Evolutionary conservation across 2,888 invertebrate genomes (phyloP), one percentile per base, ranked within the genome.

Genomic region (Plusia festucae): DNA sequence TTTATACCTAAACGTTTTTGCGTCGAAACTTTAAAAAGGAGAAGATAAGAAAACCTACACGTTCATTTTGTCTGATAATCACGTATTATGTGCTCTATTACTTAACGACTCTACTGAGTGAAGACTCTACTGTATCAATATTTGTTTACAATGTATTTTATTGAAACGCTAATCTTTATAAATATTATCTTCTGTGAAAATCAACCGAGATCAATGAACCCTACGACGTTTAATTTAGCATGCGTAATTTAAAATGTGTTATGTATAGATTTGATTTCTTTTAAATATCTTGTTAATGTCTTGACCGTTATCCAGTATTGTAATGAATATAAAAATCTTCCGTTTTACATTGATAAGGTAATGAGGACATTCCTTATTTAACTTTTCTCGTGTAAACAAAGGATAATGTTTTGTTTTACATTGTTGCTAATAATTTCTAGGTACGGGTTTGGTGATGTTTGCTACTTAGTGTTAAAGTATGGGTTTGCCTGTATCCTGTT

Each of bases 331-430:
- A 49, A 13, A 46, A 55, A 63, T 57, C 55, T 40, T 66, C 8
- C 51, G 15, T 53, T 60, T 56, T 20, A 60, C 30, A 53, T 49
- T 68, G 74, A 79, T 76, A 73, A 78, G 53, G 65, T 16, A 78
- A 67, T 66, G 80, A 65, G 78, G 78, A 34, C 67, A 59, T 57
- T 59, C 65, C 56, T 60, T 66, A 65, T 60, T 70, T 65, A 51
- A 56, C 22, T 58, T 70, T 75, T 62, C 8, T 63, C 22, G 55
- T 49, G 24, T 57, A 63, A 64, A 65, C 46, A 73, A 52, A 61
- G 46, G 52, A 40, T 34, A 40, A 52, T 52, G 9, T 2, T 6
- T 15, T 18, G 15, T 8, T 34, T 32, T 55, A 61, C 56, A 46
- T 53, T 8, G 18, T 61, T 65, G 53, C 13, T 64, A 46, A 34